A percentile compares a stretch with the other conserved stretches of the same genome.
Evolutionary conservation across 2,113 vertebrate species (phyloP).

Genomic region (Melanotaenia duboulayi): DNA sequence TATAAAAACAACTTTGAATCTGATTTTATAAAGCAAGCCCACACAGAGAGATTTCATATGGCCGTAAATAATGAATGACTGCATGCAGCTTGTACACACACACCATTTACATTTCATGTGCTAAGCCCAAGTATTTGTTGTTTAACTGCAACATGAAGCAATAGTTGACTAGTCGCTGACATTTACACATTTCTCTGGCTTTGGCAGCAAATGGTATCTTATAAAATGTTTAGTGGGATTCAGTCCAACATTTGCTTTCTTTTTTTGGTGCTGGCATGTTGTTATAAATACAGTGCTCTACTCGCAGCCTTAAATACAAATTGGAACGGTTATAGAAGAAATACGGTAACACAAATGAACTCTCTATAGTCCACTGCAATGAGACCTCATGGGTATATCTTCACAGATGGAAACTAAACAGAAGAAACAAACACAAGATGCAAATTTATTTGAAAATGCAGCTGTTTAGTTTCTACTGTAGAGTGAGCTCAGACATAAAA

Average conservation of each 20-base stretch:
- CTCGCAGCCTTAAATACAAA: slow-evolving; percentile 27
- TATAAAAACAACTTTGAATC: not conserved
- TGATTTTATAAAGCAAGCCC: not conserved
- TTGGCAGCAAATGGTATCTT: not conserved
- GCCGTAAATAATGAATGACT: slow-evolving; percentile 25
- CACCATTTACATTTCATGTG: slow-evolving; percentile 18
- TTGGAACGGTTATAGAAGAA: slow-evolving; percentile 21
- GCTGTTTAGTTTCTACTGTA: not conserved
- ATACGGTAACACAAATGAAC: slow-evolving; percentile 39
- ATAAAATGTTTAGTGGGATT: not conserved
- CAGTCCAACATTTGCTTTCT: slow-evolving; percentile 19
- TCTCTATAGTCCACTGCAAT: slow-evolving; percentile 15
- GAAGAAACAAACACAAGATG: not conserved
- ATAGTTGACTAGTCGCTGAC: slow-evolving; percentile 3
- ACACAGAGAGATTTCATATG: not conserved
- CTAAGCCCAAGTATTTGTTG: slow-evolving; percentile 2
- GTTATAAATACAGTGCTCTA: slow-evolving; percentile 18
- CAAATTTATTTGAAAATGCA: not conserved
- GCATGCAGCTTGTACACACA: slow-evolving; percentile 1
- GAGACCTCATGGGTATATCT: slow-evolving; percentile 12
- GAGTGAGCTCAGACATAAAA: not conserved
- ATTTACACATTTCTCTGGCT: not conserved
- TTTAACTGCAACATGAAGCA: slow-evolving; percentile 12
- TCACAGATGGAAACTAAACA: slow-evolving; percentile 41
- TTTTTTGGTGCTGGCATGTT: slow-evolving; percentile 18